phyloP scores from a whole-genome alignment of 2,888 invertebrate genomes.

The Heliconius erato region DNA sequence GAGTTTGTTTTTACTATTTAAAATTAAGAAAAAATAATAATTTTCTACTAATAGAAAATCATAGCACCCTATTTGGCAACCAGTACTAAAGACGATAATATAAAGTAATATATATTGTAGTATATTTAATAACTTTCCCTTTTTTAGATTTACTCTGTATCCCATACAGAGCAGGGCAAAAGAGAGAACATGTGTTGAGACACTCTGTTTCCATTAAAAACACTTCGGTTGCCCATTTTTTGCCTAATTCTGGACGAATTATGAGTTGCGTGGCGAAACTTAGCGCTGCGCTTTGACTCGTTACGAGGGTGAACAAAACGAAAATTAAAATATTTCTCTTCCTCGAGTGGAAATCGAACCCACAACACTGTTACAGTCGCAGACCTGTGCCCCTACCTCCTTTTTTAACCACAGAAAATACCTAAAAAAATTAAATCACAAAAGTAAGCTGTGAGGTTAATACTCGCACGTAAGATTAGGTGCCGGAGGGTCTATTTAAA shows the following conservation, averaged over 20 bases:
- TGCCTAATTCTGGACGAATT: neutral
- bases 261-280: neutral
- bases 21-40: neutral
- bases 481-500: conserved; percentile 50
- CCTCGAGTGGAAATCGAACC: too few species aligned
- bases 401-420: neutral
- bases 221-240: neutral
- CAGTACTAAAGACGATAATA: too few species aligned
- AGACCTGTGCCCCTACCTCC: too few species aligned
- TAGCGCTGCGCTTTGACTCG: neutral
- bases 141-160: neutral
- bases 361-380: too few species aligned
- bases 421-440: neutral
- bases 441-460: neutral
- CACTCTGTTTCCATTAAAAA: neutral
- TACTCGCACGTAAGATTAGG: conserved; percentile 35
- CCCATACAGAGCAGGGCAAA: neutral
- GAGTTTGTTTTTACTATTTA: neutral
- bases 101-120: too few species aligned
- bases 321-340: too few species aligned
- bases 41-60: too few species aligned
- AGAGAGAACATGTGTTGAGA: neutral
- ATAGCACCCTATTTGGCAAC: too few species aligned
- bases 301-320: too few species aligned
- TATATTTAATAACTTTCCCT: too few species aligned